Evolutionary conservation across 2,797 vertebrate species (phyloP), one percentile per base, ranked within the genome.

Genomic region (Lophotriccus pileatus): DNA sequence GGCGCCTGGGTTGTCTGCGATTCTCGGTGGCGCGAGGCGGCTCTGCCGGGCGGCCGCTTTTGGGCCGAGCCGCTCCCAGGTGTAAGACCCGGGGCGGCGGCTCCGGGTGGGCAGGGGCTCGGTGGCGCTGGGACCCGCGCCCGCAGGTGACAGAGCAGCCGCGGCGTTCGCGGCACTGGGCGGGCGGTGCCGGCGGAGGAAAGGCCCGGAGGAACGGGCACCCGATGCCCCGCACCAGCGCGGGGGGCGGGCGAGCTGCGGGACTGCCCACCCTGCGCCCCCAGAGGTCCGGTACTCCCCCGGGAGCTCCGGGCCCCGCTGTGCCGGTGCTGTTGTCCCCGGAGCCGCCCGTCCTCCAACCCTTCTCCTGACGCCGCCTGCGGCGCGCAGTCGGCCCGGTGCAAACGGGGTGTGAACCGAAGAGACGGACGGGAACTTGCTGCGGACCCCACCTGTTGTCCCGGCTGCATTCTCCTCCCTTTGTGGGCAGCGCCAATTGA

Each of bases 381-480:
- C 73, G 84, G 60, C 52, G 88, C 37, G 6, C 66, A 7, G 17
- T 1, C 21, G 6, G 49, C 15, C 3, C 5, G 1, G 53, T 67
- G 84, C 62, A 91, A 94, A 92, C 84, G 93, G 93, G 89, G 94
- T 95, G 93, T 80, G 96, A 94, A 87, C 28, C 1, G 21, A 36
- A 7, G 64, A 56, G 89, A 41, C 0, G 21, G 78, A 86, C 82
- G 87, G 91, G 89, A 93, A 87, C 69, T 50, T 73, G 64, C n/a
- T 24, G 7, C 41, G 70, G 81, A 60, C 41, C 80, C 50, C 7
- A 0, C 1, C 28, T 67, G 46, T 22, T 72, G 37, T 16, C 76
- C 70, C 76, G 52, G 28, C 30, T 37, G 34, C 34, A 24, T 25
- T 6, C 24, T 37, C 17, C 24, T 59, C 37, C 17, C 16, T 14